Evolutionary conservation across 2,888 invertebrate genomes (phyloP).

Genomic region (Idaea straminata): DNA sequence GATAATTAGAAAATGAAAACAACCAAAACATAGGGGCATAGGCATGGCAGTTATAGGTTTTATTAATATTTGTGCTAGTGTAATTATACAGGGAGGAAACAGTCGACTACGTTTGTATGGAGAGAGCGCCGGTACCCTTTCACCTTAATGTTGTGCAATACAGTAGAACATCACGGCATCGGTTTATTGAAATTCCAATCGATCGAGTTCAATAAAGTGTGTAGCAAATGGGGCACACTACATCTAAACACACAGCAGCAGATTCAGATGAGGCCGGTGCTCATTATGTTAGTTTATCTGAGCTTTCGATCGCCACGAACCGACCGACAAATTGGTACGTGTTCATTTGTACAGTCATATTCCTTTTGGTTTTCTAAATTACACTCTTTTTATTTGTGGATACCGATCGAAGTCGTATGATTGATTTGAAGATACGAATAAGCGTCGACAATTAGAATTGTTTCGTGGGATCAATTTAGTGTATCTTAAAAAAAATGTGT

Average conservation of each 20-base stretch:
- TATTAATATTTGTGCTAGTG: too few species aligned
- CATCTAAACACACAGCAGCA: conserved; percentile 21
- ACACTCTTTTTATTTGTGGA: conserved; percentile 30
- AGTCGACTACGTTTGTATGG: too few species aligned
- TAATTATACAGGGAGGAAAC: too few species aligned
- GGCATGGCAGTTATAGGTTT: too few species aligned
- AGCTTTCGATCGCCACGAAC: conserved; percentile 55
- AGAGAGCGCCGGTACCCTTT: background rate
- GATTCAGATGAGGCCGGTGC: conserved; percentile 48
- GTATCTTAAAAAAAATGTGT: too few species aligned
- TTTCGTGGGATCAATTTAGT: background rate
- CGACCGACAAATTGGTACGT: conserved; percentile 49
- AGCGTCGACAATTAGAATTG: conserved; percentile 1
- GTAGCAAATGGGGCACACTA: conserved; percentile 11
- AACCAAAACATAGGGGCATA: too few species aligned
- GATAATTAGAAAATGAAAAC: too few species aligned
- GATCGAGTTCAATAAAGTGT: conserved; percentile 12
- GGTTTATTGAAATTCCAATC: background rate
- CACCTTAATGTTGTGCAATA: background rate
- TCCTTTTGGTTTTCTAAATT: conserved; percentile 32
- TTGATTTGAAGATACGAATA: conserved; percentile 26
- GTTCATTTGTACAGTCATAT: conserved; percentile 36
- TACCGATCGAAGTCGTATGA: conserved; percentile 23
- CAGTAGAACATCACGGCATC: background rate
- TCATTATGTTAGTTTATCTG: conserved; percentile 59